Base-by-base conservation (phyloP, 2,888 invertebrate genomes). In the Lordiphosa fenestrarum region DNA sequence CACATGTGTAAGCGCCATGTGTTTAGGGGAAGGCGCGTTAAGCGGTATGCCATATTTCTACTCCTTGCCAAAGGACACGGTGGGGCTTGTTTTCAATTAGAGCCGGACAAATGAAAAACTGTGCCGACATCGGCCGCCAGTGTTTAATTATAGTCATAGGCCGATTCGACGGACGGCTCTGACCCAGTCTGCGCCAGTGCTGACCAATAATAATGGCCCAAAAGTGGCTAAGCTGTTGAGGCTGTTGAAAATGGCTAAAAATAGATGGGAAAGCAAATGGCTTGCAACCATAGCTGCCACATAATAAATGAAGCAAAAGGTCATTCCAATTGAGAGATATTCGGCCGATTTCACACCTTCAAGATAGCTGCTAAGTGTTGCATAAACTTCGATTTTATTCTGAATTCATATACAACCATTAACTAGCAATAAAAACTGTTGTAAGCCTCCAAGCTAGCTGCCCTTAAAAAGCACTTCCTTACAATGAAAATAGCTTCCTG, bases 111-210 rank as follows among this genome's bases (percentile, higher is more conserved):
- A 65, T 61, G 61, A 58, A 41, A 61, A 58, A 69, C 39, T 60
- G 57, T 56, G 57, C 60, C 53, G 54, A 25, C 69, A 50, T 53
- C 37, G 62, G 48, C 53, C 51, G 42, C 53, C 66, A 55, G 47
- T 71, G 71, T 73, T 74, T 76, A 71, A 74, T 74, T 74, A 74
- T 51, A 48, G 42, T 50, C 41, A 64, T 66, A 59, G 76, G 47
- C 33, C 7, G 25, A 35, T 33, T 36, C 9, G 30, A 30, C 9
- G 30, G 30, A 30, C 9, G 30, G 30, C 36, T 38, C 30, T 41
- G 50, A 51, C 19, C 44, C 15, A 44, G 35, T 48, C 37, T 21
- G 21, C 25, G 6, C 12, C n/a, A 41, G 40, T 41, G 10, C 12
- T 25, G 25, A 40, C n/a, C 51, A 30, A 12, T 4, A 5, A 36